Evolutionary conservation across 2,797 vertebrate species (phyloP).

Genomic region (Galagoides demidoff): DNA sequence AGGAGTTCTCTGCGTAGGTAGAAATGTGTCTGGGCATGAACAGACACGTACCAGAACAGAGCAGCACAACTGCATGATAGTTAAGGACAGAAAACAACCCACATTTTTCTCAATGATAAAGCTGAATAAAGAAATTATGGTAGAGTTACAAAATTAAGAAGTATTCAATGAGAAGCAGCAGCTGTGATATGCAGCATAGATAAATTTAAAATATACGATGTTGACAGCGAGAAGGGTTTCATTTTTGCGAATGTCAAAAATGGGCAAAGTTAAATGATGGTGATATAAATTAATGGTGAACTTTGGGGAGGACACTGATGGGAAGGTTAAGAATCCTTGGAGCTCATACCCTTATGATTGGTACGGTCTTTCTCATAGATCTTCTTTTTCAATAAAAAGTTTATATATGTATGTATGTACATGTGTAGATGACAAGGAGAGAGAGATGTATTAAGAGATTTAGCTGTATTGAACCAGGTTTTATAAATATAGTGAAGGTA

Average conservation of each 20-base stretch:
- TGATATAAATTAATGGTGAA: neutral
- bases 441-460: constrained; percentile 27
- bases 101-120: neutral
- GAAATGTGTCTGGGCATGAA: neutral
- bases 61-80: neutral
- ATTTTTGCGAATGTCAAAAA: neutral
- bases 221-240: neutral
- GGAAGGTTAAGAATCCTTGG: neutral
- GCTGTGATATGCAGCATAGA: neutral
- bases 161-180: neutral
- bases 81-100: neutral
- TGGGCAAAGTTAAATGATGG: neutral
- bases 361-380: neutral
- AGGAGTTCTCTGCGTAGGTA: neutral
- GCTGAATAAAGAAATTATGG: neutral
- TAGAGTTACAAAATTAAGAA: neutral
- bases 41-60: neutral
- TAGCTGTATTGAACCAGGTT: constrained; percentile 48
- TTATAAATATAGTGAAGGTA: constrained; percentile 54
- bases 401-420: neutral
- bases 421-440: neutral
- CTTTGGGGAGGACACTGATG: neutral
- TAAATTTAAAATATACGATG: neutral
- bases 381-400: constrained; percentile 63
- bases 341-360: neutral